Evolutionary conservation across 2,113 vertebrate genomes (phyloP), one percentile per base, ranked within the genome.

Genomic region (Lycocorax pyrrhopterus): DNA sequence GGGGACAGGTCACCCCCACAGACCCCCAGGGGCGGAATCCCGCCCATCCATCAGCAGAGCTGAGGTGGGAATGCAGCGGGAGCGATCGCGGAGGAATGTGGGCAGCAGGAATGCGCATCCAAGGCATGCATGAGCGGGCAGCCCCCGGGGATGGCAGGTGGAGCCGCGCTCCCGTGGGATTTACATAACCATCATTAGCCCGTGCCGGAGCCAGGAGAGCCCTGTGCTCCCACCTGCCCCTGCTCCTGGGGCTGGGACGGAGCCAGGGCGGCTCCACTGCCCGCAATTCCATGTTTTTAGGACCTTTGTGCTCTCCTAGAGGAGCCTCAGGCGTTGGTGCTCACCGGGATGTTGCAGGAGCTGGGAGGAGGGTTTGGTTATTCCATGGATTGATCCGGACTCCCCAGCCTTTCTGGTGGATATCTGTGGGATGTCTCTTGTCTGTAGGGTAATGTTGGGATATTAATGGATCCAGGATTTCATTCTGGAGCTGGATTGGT

Each of bases 41-140:
- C 3, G 1, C 2, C 4, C 51, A 29, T 37, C 59, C 35, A 4
- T 16, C 2, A 0, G 20, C 35, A 27, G 27, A 72, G 55, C 6
- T 14, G 11, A 30, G 59, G 72, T 29, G 91, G 84, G 86, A 86
- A 83, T 32, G 44, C 26, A 64, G 60, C 75, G 27, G 76, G 81
- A 89, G 62, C 41, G 9, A 53, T 89, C 25, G 12, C 20, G 52
- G 37, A 39, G 80, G 85, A 59, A 94, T 96, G 84, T 92, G 89
- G 81, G 84, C 32, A 91, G 66, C 89, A 87, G 93, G 91, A 95
- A 96, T 96, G 95, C 8, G 77, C 94, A 94, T 96, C 44, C 51
- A 5, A 96, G 93, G 95, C 78, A 95, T 77, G 94, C 95, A 88
- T 89, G 94, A 93, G 78, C 84, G 44, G 80, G 35, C 72, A 75